phyloP scores from a whole-genome alignment of 2,797 vertebrate species.

The Bradypodion ventrale region DNA sequence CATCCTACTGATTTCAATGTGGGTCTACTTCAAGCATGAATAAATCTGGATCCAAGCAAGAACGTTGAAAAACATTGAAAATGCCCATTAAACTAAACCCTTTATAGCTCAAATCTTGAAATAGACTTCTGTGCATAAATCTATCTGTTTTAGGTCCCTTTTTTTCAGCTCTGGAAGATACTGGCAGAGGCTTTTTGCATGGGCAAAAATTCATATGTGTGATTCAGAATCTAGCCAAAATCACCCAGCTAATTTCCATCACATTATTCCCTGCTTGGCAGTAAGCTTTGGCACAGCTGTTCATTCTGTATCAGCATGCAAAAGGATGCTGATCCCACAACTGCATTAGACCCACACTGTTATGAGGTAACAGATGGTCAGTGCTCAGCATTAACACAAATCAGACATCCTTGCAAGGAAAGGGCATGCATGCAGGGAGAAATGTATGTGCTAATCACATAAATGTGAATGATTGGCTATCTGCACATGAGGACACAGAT shows the following conservation, averaged over 20 bases:
- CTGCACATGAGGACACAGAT: background rate
- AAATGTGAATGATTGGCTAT: background rate
- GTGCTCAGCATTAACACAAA: background rate
- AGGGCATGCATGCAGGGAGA: background rate
- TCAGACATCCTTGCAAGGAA: background rate
- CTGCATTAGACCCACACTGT: background rate
- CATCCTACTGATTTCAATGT: background rate
- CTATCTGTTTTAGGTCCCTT: background rate
- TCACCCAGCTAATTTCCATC: no score
- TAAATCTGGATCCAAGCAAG: background rate
- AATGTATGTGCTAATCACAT: background rate
- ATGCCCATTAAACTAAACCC: constrained; percentile 14
- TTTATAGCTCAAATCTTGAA: constrained; percentile 8
- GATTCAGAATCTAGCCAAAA: background rate
- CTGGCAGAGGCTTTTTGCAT: no score
- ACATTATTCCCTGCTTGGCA: background rate
- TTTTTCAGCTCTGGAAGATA: no score
- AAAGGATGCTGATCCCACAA: background rate
- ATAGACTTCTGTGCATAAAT: background rate
- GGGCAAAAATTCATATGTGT: no score
- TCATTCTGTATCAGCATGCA: background rate
- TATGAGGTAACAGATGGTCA: background rate
- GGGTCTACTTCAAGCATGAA: background rate
- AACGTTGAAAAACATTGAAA: background rate
- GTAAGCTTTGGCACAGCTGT: background rate